Percentiles rank a stretch among this genome's conserved stretches.
Conservation (phyloP, 2,888 invertebrate species). For the Platycheirus albimanus region DNA sequence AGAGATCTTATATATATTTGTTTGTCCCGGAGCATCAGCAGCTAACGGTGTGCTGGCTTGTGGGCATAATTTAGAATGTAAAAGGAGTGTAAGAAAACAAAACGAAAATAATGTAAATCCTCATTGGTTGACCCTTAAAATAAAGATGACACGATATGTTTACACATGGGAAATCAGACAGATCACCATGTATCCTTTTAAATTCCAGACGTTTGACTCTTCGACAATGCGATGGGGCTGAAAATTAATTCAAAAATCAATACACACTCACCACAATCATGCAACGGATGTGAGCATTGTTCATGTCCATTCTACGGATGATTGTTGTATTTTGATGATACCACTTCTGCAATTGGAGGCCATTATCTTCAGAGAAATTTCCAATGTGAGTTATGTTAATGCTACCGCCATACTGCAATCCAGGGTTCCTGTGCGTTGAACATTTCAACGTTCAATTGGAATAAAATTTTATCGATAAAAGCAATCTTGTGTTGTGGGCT, state of each 20-base stretch:
- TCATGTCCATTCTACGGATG: constrained; percentile 83
- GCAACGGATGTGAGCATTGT: constrained; percentile 84
- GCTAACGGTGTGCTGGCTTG: constrained; percentile 39
- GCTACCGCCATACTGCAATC: constrained; percentile 84
- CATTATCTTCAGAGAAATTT: constrained; percentile 81
- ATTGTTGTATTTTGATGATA: constrained; percentile 78
- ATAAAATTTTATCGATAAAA: no score
- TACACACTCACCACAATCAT: constrained; percentile 83
- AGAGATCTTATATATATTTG: constrained; percentile 65
- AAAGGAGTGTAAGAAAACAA: constrained; percentile 53
- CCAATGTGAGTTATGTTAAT: constrained; percentile 84
- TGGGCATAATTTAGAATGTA: constrained; percentile 64
- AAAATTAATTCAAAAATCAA: constrained; percentile 18
- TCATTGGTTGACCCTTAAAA: constrained; percentile 66
- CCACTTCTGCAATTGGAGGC: constrained; percentile 78
- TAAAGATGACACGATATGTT: constrained; percentile 41
- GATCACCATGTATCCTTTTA: constrained; percentile 34
- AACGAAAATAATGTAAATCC: constrained; percentile 66
- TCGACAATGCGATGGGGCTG: background rate
- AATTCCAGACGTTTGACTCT: constrained; percentile 1
- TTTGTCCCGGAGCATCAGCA: constrained; percentile 27
- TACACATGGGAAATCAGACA: constrained; percentile 77
- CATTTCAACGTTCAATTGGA: no score
- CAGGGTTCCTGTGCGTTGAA: constrained; percentile 84
- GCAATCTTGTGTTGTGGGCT: no score